A percentile compares a stretch with the other conserved stretches of the same genome.
phyloP scores from a whole-genome alignment of 2,113 vertebrate species.

The Crotalus tigris region DNA sequence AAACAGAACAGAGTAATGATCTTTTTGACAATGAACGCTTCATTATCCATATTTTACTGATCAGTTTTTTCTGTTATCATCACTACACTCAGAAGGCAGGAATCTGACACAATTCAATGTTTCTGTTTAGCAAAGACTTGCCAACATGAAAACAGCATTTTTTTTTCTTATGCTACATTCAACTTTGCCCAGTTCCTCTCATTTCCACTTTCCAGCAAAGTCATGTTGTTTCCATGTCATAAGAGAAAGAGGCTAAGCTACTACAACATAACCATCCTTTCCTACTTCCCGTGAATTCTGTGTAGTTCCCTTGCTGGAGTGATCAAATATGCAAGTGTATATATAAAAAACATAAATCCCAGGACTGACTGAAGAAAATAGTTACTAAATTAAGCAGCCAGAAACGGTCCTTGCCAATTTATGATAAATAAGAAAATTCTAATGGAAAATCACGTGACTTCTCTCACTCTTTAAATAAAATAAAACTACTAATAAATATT shows the following conservation, averaged over 20 bases:
- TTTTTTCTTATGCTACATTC: constrained; percentile 30
- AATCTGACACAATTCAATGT: constrained; percentile 46
- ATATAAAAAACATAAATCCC: constrained; percentile 66
- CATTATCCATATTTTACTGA: constrained; percentile 29
- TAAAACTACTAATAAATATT: constrained; percentile 64
- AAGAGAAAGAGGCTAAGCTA: constrained; percentile 50
- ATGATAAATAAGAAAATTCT: constrained; percentile 73
- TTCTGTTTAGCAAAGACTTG: constrained; percentile 56
- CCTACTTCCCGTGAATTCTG: constrained; percentile 21
- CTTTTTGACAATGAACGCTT: constrained; percentile 24
- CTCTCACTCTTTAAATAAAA: constrained; percentile 61
- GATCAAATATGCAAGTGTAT: constrained; percentile 66
- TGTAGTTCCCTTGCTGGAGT: constrained; percentile 59
- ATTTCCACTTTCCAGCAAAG: constrained; percentile 19
- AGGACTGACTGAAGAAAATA: constrained; percentile 55
- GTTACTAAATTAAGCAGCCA: constrained; percentile 63
- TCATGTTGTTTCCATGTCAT: constrained; percentile 32
- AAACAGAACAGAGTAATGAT: constrained; percentile 16
- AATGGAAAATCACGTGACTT: constrained; percentile 73
- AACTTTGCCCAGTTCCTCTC: constrained; percentile 38
- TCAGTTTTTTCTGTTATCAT: constrained; percentile 41
- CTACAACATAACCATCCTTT: constrained; percentile 57
- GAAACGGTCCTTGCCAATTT: constrained; percentile 64
- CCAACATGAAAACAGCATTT: not conserved
- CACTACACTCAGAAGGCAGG: constrained; percentile 1